Evolutionary conservation across 2,113 vertebrate species (phyloP).

Genomic region (Apodemus sylvaticus): DNA sequence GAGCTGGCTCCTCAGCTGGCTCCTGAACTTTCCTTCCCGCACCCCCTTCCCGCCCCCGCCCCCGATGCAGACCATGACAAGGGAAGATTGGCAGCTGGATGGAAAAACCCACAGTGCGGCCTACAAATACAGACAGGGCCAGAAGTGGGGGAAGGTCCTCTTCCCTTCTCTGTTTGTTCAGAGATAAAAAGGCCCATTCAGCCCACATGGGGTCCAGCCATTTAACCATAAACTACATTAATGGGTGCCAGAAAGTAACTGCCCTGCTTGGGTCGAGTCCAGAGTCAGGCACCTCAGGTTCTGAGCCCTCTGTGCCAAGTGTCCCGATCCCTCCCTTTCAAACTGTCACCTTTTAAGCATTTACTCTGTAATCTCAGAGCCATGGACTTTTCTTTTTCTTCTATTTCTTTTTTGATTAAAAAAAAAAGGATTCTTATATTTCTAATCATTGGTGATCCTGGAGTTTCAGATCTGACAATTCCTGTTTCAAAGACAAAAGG

Average conservation of each 20-base stretch:
- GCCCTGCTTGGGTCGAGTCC: not conserved
- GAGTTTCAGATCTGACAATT: conserved; percentile 36
- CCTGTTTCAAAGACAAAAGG: conserved; percentile 58
- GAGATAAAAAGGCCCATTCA: conserved; percentile 72
- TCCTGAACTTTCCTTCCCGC: not conserved
- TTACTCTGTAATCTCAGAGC: not conserved
- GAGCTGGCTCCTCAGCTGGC: rapidly evolving
- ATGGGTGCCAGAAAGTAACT: conserved; percentile 61
- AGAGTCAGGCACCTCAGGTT: not conserved
- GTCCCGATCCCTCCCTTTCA: not conserved
- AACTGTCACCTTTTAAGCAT: not conserved
- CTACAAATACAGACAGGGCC: not conserved
- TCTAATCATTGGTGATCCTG: not conserved
- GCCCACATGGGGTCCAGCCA: conserved; percentile 47
- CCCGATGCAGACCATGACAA: conserved; percentile 38
- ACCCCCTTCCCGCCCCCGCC: too few relatives aligned
- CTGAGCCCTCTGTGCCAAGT: not conserved
- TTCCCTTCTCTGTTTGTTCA: conserved; percentile 70
- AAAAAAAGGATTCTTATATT: not conserved
- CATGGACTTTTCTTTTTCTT: not conserved
- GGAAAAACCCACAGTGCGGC: conserved; percentile 71
- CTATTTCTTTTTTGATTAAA: not conserved
- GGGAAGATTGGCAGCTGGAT: conserved; percentile 62
- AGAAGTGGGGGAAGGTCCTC: not conserved
- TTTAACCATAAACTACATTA: conserved; percentile 54